Conservation (phyloP, 2,888 invertebrate species). For the Blastobasis lacticolella region DNA sequence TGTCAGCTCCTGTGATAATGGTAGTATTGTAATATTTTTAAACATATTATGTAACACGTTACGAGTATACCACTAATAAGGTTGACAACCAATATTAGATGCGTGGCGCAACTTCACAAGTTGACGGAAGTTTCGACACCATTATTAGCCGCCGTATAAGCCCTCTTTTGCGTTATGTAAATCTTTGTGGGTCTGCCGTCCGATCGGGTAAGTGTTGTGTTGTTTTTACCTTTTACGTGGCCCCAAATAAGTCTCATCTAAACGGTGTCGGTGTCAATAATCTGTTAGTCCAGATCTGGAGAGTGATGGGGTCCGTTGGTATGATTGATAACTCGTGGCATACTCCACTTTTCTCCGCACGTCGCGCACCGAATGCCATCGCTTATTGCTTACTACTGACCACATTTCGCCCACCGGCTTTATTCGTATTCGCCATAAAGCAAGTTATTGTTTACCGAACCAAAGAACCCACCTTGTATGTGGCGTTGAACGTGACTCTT, state of each 20-base stretch:
- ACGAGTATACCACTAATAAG: slow-evolving; percentile 47
- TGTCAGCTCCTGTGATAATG: slow-evolving; percentile 24
- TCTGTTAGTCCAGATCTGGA: neutral
- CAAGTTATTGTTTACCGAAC: too few relatives aligned
- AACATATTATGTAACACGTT: slow-evolving; percentile 52
- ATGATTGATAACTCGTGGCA: slow-evolving; percentile 60
- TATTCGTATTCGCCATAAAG: too few relatives aligned
- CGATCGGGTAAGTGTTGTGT: slow-evolving; percentile 5
- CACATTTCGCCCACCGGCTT: too few relatives aligned
- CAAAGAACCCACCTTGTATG: too few relatives aligned
- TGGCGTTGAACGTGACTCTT: too few relatives aligned
- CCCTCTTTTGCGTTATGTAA: slow-evolving; percentile 39
- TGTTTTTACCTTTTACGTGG: neutral
- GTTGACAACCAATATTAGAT: slow-evolving; percentile 49
- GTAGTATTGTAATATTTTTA: slow-evolving; percentile 22
- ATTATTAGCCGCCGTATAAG: slow-evolving; percentile 43
- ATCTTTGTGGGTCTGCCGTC: slow-evolving; percentile 31
- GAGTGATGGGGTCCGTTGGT: slow-evolving; percentile 9
- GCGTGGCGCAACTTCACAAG: slow-evolving; percentile 37
- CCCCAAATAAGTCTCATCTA: neutral
- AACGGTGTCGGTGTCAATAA: neutral
- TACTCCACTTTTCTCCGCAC: slow-evolving; percentile 45
- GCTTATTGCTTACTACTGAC: too few relatives aligned
- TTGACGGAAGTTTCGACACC: slow-evolving; percentile 60
- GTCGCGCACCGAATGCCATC: too few relatives aligned